These are phyloP conservation scores for Hydropotes inermis DNA, from an alignment of 2,113 vertebrate species.

Conservation along the genomic window DNA sequence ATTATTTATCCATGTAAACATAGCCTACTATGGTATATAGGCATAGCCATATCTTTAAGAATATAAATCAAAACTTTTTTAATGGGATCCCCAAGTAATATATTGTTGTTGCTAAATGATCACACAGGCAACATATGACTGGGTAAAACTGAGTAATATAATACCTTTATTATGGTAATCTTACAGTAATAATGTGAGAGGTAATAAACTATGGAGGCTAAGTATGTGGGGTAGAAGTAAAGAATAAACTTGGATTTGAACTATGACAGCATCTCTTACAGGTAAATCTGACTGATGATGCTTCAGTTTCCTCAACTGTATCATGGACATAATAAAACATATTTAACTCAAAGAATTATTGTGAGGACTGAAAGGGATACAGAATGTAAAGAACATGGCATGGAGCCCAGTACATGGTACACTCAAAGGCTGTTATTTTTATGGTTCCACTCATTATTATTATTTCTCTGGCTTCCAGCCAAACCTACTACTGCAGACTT, in stretches of 20 bases:
- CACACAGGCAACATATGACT: background rate
- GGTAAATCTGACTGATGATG: background rate
- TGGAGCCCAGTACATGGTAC: background rate
- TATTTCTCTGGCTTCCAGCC: conserved; percentile 12
- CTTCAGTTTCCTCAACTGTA: background rate
- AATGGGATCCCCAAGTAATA: background rate
- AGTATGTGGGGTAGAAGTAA: background rate
- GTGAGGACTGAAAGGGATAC: background rate
- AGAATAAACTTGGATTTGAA: background rate
- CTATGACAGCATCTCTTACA: background rate
- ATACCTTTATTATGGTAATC: background rate
- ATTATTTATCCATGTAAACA: background rate
- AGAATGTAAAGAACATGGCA: background rate
- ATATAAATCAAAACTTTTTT: background rate
- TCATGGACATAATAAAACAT: background rate
- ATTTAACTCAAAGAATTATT: conserved; percentile 32
- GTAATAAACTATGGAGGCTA: background rate
- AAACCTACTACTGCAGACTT: background rate
- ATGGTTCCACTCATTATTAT: conserved; percentile 13
- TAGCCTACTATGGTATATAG: background rate
- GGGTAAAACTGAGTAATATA: background rate
- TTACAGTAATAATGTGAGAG: background rate
- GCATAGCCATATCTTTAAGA: background rate
- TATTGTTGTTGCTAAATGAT: background rate
- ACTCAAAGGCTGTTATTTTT: conserved; percentile 3